Evolutionary conservation across 2,797 vertebrate species (phyloP).

Genomic region (Morelia viridis): DNA sequence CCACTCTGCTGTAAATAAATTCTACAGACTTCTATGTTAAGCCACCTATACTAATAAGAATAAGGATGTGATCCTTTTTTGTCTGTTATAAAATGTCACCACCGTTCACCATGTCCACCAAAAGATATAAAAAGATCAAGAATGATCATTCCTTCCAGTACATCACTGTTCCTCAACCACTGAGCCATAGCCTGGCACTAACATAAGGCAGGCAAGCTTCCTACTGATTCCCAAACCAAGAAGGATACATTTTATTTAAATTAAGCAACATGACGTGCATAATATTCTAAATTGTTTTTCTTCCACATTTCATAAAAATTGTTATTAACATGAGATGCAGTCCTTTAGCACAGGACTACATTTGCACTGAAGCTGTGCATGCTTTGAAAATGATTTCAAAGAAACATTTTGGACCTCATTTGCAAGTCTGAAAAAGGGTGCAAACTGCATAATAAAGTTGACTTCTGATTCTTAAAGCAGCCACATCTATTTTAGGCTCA

Average conservation of each 20-base stretch:
- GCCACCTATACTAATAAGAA: conserved; percentile 39
- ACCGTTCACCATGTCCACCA: conserved; percentile 15
- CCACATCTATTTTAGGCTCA: neutral
- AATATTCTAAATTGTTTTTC: neutral
- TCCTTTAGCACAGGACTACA: neutral
- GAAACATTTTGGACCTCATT: neutral
- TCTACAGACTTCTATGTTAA: conserved; percentile 19
- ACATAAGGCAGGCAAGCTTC: neutral
- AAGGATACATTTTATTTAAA: neutral
- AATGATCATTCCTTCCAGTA: conserved; percentile 5
- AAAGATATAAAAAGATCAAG: conserved; percentile 39
- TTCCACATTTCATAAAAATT: neutral
- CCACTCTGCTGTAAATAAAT: conserved; percentile 18
- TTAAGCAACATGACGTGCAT: neutral
- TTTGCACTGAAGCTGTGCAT: neutral
- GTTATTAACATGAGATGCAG: neutral
- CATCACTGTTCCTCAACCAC: neutral
- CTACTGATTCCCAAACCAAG: neutral
- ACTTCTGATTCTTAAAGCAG: too few relatives aligned
- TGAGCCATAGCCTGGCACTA: neutral
- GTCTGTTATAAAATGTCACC: conserved; percentile 31
- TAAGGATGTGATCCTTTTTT: conserved; percentile 40
- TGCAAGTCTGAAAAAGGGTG: neutral
- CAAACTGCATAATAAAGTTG: neutral
- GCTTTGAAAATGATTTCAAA: neutral